These are phyloP conservation scores for Cephus pulcher DNA, from an alignment of 2,888 invertebrate genomes.

Conservation along the genomic window DNA sequence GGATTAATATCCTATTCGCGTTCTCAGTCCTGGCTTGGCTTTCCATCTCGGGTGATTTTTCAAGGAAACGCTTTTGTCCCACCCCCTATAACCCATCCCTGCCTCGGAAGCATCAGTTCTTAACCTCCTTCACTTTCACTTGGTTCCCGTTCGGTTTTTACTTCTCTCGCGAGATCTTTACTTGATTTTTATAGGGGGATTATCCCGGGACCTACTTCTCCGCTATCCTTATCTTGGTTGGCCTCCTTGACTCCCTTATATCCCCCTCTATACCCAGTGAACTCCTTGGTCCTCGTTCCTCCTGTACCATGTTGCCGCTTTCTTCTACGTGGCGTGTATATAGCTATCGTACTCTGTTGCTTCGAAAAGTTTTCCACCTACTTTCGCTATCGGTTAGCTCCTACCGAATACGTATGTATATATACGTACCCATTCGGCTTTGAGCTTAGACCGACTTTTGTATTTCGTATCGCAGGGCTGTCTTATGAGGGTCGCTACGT, in stretches of 20 bases:
- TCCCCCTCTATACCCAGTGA: no score
- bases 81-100: constrained; percentile 1
- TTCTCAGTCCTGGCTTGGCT: constrained; percentile 27
- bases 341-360: background rate
- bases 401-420: no score
- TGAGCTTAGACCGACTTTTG: background rate
- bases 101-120: constrained; percentile 15
- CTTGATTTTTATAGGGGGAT: constrained; percentile 4
- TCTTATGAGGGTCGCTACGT: background rate
- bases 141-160: constrained; percentile 6
- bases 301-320: background rate
- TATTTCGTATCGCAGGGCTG: background rate
- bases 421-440: background rate
- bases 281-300: constrained; percentile 1
- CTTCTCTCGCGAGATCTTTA: background rate
- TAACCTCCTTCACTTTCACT: constrained; percentile 11
- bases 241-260: no score
- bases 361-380: no score
- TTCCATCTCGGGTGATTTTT: constrained; percentile 18
- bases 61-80: constrained; percentile 24
- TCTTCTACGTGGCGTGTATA: background rate
- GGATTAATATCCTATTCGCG: constrained; percentile 36
- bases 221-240: no score
- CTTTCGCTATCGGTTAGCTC: no score
- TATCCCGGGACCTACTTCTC: background rate